Evolutionary conservation across 2,113 vertebrate species (phyloP).

Genomic region (Hippocampus abdominalis): DNA sequence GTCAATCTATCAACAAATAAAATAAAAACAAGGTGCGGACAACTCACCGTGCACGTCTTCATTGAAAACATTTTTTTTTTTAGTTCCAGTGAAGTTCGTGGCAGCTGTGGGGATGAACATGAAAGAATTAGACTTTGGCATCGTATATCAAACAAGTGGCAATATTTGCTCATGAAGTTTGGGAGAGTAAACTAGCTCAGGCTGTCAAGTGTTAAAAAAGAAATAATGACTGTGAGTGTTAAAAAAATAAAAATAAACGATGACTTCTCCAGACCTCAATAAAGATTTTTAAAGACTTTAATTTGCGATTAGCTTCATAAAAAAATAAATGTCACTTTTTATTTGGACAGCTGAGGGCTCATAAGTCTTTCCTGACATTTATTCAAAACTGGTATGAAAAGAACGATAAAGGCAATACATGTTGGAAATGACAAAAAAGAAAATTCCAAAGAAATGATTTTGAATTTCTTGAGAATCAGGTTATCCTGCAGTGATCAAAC

Average conservation of each 20-base stretch:
- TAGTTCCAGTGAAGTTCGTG: slow-evolving; percentile 72
- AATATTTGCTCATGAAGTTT: neutral
- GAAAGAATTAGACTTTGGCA: neutral
- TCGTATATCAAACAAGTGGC: neutral
- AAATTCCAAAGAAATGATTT: neutral
- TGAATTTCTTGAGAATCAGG: neutral
- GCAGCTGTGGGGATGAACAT: slow-evolving; percentile 49
- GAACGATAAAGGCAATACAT: neutral
- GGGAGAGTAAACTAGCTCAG: neutral
- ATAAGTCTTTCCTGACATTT: neutral
- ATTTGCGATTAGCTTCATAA: neutral
- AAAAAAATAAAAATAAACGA: neutral
- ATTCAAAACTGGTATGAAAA: neutral
- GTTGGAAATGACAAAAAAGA: neutral
- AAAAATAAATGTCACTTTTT: neutral
- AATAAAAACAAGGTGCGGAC: neutral
- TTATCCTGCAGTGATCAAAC: neutral
- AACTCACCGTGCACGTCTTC: neutral
- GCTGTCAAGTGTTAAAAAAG: neutral
- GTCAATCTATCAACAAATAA: neutral
- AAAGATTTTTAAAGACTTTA: neutral
- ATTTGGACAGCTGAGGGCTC: neutral
- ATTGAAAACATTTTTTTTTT: neutral
- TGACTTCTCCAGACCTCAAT: neutral
- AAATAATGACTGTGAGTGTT: neutral